A percentile compares a stretch with the other conserved stretches of the same genome.
Conservation (phyloP, 23 tunicate genomes). For the Botrylloides violaceus region DNA sequence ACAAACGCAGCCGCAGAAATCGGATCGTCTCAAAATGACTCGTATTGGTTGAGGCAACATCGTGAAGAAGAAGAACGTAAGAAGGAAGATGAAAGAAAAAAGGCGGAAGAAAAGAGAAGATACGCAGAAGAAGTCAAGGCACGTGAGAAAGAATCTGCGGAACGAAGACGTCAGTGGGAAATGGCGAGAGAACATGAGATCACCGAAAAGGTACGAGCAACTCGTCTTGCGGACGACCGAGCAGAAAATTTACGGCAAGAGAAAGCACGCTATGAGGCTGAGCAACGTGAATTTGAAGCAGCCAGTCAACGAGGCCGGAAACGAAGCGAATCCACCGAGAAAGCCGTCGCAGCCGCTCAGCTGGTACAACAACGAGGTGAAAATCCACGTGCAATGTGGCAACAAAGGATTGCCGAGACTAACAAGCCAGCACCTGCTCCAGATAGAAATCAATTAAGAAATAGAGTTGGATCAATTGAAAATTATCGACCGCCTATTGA, state of each 20-base stretch:
- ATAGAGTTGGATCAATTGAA: neutral
- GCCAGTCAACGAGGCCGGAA: constrained; percentile 30
- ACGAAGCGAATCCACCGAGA: constrained; percentile 69
- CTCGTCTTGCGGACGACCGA: constrained; percentile 52
- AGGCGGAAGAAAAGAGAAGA: constrained; percentile 21
- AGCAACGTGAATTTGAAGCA: constrained; percentile 48
- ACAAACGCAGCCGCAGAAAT: constrained; percentile 66
- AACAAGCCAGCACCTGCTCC: neutral
- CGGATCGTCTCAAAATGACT: constrained; percentile 37
- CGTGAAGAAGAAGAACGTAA: constrained; percentile 60
- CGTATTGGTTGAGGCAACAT: constrained; percentile 68
- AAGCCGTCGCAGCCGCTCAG: constrained; percentile 81
- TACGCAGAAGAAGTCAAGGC: constrained; percentile 37
- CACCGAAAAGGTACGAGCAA: constrained; percentile 57
- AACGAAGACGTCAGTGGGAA: constrained; percentile 41
- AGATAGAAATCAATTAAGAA: neutral
- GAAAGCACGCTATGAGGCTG: constrained; percentile 45
- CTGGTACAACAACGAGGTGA: constrained; percentile 44
- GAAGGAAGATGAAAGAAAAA: constrained; percentile 37
- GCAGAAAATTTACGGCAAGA: constrained; percentile 27
- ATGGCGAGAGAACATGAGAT: constrained; percentile 55
- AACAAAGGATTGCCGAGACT: constrained; percentile 62
- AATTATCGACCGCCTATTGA: constrained; percentile 14
- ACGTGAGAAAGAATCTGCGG: constrained; percentile 58
- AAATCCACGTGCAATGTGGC: constrained; percentile 64